Evolutionary conservation across 2,113 vertebrate genomes (phyloP).

Genomic region (Cryptomyrus ogoouensis): DNA sequence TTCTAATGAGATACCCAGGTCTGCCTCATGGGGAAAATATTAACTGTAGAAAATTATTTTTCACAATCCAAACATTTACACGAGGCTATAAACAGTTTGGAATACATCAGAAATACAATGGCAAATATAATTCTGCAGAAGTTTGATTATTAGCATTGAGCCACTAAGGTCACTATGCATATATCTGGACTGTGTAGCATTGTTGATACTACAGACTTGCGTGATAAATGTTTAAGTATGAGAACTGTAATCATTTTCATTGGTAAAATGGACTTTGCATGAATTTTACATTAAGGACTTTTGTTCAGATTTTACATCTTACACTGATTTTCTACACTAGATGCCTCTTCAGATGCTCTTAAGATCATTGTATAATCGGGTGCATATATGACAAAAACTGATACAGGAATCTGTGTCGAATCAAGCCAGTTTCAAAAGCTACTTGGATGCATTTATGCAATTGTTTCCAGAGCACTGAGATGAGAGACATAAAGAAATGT

Average conservation of each 20-base stretch:
- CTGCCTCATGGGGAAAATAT: background rate
- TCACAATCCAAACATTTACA: background rate
- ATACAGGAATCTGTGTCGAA: background rate
- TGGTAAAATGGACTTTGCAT: background rate
- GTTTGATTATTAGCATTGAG: background rate
- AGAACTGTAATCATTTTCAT: background rate
- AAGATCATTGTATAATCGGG: background rate
- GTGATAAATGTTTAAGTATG: background rate
- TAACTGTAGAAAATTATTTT: background rate
- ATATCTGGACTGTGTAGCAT: background rate
- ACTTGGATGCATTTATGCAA: background rate
- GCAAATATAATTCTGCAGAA: background rate
- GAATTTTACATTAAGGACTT: background rate
- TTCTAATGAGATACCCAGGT: background rate
- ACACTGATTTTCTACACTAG: background rate
- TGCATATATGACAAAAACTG: background rate
- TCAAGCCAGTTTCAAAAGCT: background rate
- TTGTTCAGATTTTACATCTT: background rate
- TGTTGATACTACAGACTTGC: background rate
- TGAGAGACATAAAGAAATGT: background rate
- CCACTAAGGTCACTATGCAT: background rate
- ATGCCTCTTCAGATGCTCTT: background rate
- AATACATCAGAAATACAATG: background rate
- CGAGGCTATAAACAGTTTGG: background rate
- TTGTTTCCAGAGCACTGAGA: background rate